phyloP scores from a whole-genome alignment of 2,797 vertebrate species.

The Remorina albescens region DNA sequence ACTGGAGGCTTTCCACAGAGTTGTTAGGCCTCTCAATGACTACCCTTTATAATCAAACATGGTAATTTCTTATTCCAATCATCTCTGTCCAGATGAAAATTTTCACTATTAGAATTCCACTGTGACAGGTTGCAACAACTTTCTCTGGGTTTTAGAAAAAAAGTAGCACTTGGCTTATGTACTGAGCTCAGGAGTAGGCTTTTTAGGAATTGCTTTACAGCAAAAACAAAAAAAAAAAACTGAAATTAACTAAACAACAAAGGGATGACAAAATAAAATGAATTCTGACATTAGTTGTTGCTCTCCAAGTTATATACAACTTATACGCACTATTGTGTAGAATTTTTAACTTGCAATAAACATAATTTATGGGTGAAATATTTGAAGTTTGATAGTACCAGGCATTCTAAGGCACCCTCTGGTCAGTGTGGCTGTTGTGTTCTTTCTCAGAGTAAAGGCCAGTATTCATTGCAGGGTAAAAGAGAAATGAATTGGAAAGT shows the following conservation, averaged over 20 bases:
- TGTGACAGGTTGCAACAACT: not conserved
- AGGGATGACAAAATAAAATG: not conserved
- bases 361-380: not conserved
- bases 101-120: too few species aligned
- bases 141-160: not conserved
- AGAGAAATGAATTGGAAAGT: constrained; percentile 60
- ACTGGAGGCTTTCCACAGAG: too few species aligned
- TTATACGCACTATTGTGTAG: not conserved
- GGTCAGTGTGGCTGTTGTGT: constrained; percentile 20
- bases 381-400: not conserved
- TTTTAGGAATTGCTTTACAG: not conserved
- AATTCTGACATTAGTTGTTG: too few species aligned
- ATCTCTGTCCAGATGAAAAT: too few species aligned
- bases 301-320: too few species aligned
- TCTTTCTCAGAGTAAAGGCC: constrained; percentile 30
- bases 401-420: not conserved
- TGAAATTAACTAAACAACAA: not conserved
- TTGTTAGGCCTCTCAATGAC: too few species aligned
- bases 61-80: too few species aligned
- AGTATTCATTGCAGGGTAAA: constrained; percentile 51
- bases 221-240: not conserved
- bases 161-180: not conserved
- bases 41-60: too few species aligned
- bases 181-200: not conserved
- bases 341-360: not conserved